A percentile compares a stretch with the other conserved stretches of the same genome.
These are phyloP conservation scores for Ctenopoma kingsleyae DNA, from an alignment of 2,797 vertebrate genomes.

Conservation along the genomic window DNA sequence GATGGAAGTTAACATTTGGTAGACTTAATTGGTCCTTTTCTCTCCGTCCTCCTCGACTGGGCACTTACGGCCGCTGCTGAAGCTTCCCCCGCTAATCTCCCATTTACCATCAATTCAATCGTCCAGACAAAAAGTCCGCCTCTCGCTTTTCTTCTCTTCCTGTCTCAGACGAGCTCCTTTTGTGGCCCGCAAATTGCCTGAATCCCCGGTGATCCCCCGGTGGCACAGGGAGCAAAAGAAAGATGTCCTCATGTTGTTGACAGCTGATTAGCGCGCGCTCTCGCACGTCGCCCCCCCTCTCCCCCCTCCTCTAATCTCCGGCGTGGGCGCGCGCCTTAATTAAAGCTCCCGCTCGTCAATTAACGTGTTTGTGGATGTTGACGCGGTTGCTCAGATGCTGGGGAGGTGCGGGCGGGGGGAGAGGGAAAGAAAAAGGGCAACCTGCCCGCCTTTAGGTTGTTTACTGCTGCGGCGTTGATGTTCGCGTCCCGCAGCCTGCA, in stretches of 20 bases:
- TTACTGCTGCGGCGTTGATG: conserved; percentile 75
- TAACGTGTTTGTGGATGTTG: conserved; percentile 96
- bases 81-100: conserved; percentile 97
- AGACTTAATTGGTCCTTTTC: conserved; percentile 99
- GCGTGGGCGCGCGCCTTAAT: conserved; percentile 93
- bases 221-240: conserved; percentile 77
- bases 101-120: conserved; percentile 99
- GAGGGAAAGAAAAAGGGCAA: conserved; percentile 88
- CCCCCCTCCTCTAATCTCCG: conserved; percentile 84
- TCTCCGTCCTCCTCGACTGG: conserved; percentile 85
- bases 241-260: conserved; percentile 95
- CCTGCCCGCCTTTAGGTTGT: conserved; percentile 88
- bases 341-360: conserved; percentile 93
- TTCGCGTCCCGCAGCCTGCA: conserved; percentile 25
- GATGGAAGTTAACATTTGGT: conserved; percentile 99
- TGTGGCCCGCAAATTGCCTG: conserved; percentile 96
- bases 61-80: conserved; percentile 90
- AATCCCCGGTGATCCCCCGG: conserved; percentile 94
- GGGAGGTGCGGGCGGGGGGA: conserved; percentile 68
- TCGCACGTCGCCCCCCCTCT: conserved; percentile 82
- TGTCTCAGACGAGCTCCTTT: conserved; percentile 94
- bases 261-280: conserved; percentile 93
- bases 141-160: conserved; percentile 97
- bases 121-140: conserved; percentile 98
- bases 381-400: conserved; percentile 95